Percentiles rank a stretch among this genome's conserved stretches.
Evolutionary conservation across 2,113 vertebrate genomes (phyloP).

Genomic region (Dipodomys stephensi): DNA sequence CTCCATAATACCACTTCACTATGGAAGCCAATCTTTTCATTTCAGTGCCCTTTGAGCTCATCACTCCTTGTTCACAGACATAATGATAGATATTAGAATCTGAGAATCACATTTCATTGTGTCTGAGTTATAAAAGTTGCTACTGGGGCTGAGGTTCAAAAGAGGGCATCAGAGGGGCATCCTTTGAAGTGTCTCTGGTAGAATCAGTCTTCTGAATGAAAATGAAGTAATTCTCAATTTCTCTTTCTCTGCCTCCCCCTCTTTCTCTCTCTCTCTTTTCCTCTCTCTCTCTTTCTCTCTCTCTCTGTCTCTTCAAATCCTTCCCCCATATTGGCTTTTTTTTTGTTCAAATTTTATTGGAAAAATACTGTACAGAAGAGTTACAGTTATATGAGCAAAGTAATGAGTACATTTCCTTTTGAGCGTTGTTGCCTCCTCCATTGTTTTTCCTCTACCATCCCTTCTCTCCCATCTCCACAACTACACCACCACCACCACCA

Average conservation of each 20-base stretch:
- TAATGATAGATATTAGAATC: background rate
- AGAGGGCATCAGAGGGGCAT: background rate
- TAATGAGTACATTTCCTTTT: no score
- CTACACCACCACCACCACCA: no score
- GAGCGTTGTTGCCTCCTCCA: no score
- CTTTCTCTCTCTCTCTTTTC: background rate
- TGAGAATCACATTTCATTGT: background rate
- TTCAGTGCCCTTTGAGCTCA: background rate
- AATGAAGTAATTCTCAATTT: no score
- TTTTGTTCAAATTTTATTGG: no score
- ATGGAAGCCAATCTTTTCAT: background rate
- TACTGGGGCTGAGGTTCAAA: background rate
- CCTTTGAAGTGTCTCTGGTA: background rate
- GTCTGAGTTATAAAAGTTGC: background rate
- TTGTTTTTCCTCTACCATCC: no score
- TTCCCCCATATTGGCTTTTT: no score
- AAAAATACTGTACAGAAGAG: no score
- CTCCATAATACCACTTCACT: background rate
- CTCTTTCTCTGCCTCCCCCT: background rate
- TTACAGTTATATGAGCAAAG: no score
- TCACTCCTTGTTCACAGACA: background rate
- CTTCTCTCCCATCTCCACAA: no score
- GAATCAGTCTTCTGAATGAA: background rate
- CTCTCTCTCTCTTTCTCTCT: no score
- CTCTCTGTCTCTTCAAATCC: no score